Base-by-base conservation (phyloP, 2,888 invertebrate species). In the Lasius platythorax region DNA sequence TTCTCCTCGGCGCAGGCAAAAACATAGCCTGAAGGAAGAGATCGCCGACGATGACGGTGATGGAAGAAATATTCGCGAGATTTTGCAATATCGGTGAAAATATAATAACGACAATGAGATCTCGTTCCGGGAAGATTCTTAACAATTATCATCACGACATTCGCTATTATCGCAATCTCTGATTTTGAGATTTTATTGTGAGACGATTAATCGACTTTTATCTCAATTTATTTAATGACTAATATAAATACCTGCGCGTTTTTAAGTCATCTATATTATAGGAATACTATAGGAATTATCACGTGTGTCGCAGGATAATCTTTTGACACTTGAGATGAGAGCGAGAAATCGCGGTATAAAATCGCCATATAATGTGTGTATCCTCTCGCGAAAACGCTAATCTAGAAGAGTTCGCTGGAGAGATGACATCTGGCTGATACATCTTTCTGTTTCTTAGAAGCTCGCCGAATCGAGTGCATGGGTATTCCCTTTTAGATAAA, bases 371-470 rank as follows among this genome's bases (percentile, higher is more conserved):
- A 50, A 6, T 18, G 11, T 6, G 43, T 9, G 23, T 11, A 6
- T 3, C 18, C 30, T 70, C 79, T 23, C 61, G 30, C 30, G 70
- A 70, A 70, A 70, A 68, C 15, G 43, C 9, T 76, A 43, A 56
- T 37, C 58, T 61, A 72, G 30, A 70, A 58, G 78, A 78, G 70
- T n/a, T 46, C 28, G 37, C 11, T 18, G 43, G 18, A 56, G 58
- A 33, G 72, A n/a, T 58, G 58, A 70, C 79, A 79, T 81, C 72
- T 75, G 66, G 66, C 75, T 75, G 75, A 82, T 82, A 75, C 37
- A 82, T 63, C 74, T 82, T 82, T 64, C 74, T 83, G 68, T 67
- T 85, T 85, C 82, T 43, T 68, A 43, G 84, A 85, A 84, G 67
- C 68, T 3, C n/a, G 74, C 68, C 82, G 82, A 82, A 82, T 84